A percentile compares a stretch with the other conserved stretches of the same genome.
These are phyloP conservation scores for Muntiacus muntjak DNA, from an alignment of 2,113 vertebrate species.

Conservation along the genomic window DNA sequence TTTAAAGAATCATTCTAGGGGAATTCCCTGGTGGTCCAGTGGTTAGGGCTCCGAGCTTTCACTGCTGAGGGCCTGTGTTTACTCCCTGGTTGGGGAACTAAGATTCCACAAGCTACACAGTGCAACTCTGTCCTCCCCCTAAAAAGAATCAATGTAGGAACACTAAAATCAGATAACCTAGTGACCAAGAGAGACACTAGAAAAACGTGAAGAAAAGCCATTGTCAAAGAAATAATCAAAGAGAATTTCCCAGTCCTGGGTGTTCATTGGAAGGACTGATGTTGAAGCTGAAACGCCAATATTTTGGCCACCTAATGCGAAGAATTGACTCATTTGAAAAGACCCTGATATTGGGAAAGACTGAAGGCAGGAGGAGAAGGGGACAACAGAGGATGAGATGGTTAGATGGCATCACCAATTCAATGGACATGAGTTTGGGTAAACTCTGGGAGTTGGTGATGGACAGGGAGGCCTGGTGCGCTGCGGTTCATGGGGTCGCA, in stretches of 20 bases:
- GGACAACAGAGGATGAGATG: background rate
- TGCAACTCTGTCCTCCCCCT: background rate
- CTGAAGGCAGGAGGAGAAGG: background rate
- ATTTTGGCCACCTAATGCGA: fast-evolving
- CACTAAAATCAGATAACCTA: background rate
- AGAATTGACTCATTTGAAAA: background rate
- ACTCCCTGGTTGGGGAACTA: background rate
- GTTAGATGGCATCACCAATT: background rate
- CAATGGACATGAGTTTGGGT: background rate
- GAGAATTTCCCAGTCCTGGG: background rate
- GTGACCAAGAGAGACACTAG: background rate
- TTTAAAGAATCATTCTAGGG: background rate
- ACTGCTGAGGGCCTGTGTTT: background rate
- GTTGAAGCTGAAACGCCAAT: background rate
- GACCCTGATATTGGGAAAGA: background rate
- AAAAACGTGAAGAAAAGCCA: background rate
- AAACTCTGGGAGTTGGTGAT: background rate
- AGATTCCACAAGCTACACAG: background rate
- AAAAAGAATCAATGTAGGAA: background rate
- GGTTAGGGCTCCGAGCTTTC: background rate
- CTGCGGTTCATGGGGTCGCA: fast-evolving
- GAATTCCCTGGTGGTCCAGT: background rate
- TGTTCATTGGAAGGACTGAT: background rate
- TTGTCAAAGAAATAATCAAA: background rate
- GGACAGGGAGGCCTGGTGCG: background rate